Percentiles rank a stretch among this genome's conserved stretches.
phyloP scores from a whole-genome alignment of 2,888 invertebrate species.

The Megamerina dolium region DNA sequence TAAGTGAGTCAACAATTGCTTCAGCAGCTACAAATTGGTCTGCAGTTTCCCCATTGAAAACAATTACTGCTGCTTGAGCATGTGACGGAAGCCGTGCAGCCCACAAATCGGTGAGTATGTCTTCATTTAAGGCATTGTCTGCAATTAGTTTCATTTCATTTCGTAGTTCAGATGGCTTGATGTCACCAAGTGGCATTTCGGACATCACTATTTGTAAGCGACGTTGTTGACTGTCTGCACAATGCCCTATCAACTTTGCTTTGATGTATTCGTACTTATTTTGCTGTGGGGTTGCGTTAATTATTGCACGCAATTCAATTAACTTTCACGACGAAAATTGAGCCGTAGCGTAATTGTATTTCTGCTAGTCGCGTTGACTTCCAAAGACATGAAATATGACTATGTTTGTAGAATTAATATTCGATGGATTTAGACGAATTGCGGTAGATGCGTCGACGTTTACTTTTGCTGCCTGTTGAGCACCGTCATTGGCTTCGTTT shows the following conservation, averaged over 20 bases:
- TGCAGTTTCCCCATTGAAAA: constrained; percentile 4
- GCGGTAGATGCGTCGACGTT: too few relatives aligned
- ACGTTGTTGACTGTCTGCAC: too few relatives aligned
- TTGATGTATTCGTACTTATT: constrained; percentile 13
- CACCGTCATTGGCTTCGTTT: too few relatives aligned
- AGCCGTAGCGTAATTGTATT: constrained; percentile 9
- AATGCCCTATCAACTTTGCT: constrained; percentile 3
- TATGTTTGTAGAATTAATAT: too few relatives aligned
- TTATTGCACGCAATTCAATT: constrained; percentile 9
- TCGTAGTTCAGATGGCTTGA: constrained; percentile 6
- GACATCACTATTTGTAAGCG: too few relatives aligned
- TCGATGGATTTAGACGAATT: too few relatives aligned
- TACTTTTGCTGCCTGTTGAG: too few relatives aligned
- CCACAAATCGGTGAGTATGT: constrained; percentile 11
- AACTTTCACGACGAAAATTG: constrained; percentile 8
- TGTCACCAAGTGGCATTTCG: constrained; percentile 9
- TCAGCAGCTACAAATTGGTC: constrained; percentile 10
- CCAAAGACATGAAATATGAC: too few relatives aligned
- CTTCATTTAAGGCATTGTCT: constrained; percentile 10
- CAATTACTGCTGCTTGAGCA: constrained; percentile 15
- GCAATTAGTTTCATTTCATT: constrained; percentile 12
- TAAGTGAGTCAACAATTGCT: too few relatives aligned
- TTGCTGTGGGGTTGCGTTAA: constrained; percentile 4
- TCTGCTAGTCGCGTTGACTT: constrained; percentile 2
- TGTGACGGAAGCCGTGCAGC: constrained; percentile 10